Evolutionary conservation across 2,113 vertebrate species (phyloP), one percentile per base, ranked within the genome.

Genomic region (Antennarius striatus): DNA sequence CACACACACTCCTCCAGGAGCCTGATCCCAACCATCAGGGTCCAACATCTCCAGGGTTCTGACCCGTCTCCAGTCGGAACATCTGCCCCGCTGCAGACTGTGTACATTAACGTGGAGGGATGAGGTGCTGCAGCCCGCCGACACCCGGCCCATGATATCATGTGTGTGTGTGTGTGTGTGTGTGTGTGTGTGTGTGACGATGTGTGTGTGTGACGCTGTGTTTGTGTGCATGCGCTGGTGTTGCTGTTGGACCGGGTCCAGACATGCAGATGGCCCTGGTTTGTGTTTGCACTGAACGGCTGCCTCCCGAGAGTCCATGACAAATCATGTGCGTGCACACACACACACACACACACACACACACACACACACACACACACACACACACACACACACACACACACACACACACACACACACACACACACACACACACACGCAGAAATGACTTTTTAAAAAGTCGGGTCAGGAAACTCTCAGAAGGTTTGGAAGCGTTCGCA

Each of bases 231-330:
- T 70, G 79, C 2, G 39, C 13, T 63, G 59, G 79, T 87, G 82
- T 89, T 87, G 80, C 56, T 85, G 76, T 90, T 91, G 90, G 87
- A 88, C 58, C 61, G 32, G 63, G 64, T 83, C 88, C 90, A 88
- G 77, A 74, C 71, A n/a, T 86, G 81, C 86, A 91, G 86, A 91
- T 88, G 90, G 86, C 75, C 70, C 81, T 86, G 84, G 83, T 87
- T 89, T 87, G 84, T 87, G 83, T 90, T 87, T 85, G 76, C 78
- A 75, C 75, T 83, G 82, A 91, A 72, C 64, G 75, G 77, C 82
- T 86, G 73, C 80, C 59, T 90, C 87, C 84, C 77, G 52, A 58
- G 88, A 81, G 88, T 80, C 83, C 82, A 77, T 82, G 79, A 85
- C 79, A 69, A 85, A 81, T 71, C 69, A 61, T 67, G 49, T 56